phyloP scores from a whole-genome alignment of 2,113 vertebrate species.

The Bos javanicus region DNA sequence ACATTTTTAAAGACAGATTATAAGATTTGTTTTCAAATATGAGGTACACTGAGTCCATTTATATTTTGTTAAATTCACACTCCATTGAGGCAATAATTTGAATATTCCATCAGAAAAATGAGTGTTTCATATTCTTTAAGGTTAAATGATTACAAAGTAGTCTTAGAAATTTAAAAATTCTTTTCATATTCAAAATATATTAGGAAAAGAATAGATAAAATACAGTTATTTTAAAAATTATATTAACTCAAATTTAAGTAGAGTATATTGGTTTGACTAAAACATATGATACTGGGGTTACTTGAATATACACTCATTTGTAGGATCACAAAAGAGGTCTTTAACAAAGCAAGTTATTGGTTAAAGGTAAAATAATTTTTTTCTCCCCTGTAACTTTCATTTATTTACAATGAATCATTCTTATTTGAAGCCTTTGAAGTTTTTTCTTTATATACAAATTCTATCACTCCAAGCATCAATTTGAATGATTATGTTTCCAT shows the following conservation, averaged over 20 bases:
- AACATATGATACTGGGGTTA: neutral
- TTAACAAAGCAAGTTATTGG: neutral
- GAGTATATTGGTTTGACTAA: neutral
- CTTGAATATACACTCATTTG: neutral
- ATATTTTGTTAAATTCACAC: slow-evolving; percentile 35
- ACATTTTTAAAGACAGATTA: neutral
- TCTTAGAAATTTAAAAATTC: neutral
- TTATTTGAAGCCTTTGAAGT: neutral
- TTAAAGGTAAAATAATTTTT: slow-evolving; percentile 15
- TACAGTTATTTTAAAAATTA: neutral
- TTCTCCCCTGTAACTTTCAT: neutral
- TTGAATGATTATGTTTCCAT: neutral
- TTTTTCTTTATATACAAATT: neutral
- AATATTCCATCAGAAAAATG: slow-evolving; percentile 6
- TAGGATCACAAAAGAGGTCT: neutral
- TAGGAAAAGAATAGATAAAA: neutral
- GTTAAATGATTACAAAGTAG: slow-evolving; percentile 7
- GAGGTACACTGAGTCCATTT: neutral
- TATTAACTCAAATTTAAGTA: neutral
- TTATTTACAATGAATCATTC: slow-evolving; percentile 5
- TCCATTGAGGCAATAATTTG: neutral
- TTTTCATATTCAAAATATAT: slow-evolving; percentile 3
- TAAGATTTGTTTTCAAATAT: neutral
- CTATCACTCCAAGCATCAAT: neutral
- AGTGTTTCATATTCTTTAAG: neutral